Percentiles rank a stretch among this genome's conserved stretches.
These are phyloP conservation scores for Micrasema longulum DNA, from an alignment of 1,140 invertebrate species.

Conservation along the genomic window DNA sequence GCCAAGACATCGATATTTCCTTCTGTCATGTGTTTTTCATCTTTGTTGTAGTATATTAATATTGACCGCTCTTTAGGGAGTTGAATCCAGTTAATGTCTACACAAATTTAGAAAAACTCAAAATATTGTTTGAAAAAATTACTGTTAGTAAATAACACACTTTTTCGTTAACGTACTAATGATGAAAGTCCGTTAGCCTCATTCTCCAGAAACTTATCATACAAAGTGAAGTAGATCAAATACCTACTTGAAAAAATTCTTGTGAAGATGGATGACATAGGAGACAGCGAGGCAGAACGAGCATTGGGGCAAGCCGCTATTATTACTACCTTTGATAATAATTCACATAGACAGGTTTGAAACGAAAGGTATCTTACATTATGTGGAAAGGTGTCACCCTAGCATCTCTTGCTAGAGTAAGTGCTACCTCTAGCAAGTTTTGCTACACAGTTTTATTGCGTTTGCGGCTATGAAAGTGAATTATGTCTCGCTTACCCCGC, in stretches of 20 bases:
- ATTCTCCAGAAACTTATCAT: conserved; percentile 8
- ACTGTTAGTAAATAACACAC: too few relatives aligned
- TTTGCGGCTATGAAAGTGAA: conserved; percentile 27
- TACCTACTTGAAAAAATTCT: conserved; percentile 27
- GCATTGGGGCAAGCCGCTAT: conserved; percentile 8
- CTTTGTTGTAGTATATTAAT: too few relatives aligned
- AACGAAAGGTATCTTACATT: conserved; percentile 17
- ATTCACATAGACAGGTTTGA: conserved; percentile 6
- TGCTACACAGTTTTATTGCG: conserved; percentile 28
- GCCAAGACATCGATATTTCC: too few relatives aligned
- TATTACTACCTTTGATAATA: conserved; percentile 28
- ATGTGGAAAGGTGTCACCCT: conserved; percentile 17
- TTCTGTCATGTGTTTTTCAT: too few relatives aligned
- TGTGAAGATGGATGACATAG: conserved; percentile 4
- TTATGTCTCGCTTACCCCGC: conserved; percentile 29
- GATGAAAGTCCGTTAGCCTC: conserved; percentile 3
- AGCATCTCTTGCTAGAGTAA: neutral
- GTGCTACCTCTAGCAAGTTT: conserved; percentile 31
- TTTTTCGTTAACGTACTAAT: too few relatives aligned
- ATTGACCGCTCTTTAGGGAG: too few relatives aligned
- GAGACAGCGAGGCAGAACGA: neutral
- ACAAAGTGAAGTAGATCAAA: conserved; percentile 18
- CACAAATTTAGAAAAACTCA: too few relatives aligned
- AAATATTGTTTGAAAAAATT: too few relatives aligned
- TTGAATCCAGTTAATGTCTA: too few relatives aligned